phyloP scores from a whole-genome alignment of 2,113 vertebrate species.

The Brachyhypopomus occidentalis region DNA sequence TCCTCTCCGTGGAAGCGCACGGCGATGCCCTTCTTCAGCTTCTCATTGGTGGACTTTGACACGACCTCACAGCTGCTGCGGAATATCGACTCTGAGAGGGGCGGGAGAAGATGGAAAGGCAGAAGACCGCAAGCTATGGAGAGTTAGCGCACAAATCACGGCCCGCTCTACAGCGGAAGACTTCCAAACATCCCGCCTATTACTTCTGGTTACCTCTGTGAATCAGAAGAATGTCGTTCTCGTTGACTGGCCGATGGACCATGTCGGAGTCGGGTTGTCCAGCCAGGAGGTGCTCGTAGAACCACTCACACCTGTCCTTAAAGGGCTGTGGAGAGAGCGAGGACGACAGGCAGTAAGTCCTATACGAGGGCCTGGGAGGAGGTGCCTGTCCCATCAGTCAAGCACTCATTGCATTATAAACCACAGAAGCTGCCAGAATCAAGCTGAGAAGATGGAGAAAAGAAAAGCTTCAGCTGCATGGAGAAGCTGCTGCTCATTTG shows the following conservation, averaged over 20 bases:
- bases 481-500: constrained; percentile 58
- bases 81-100: constrained; percentile 90
- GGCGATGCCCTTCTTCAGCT: constrained; percentile 96
- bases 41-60: constrained; percentile 93
- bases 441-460: constrained; percentile 27
- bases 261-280: constrained; percentile 93
- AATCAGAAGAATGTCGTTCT: constrained; percentile 94
- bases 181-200: neutral
- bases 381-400: constrained; percentile 46
- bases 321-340: constrained; percentile 81
- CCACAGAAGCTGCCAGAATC: constrained; percentile 9
- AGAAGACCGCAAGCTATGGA: constrained; percentile 8
- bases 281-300: constrained; percentile 93
- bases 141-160: neutral
- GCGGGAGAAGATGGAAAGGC: neutral
- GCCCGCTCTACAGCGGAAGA: neutral
- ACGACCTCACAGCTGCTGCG: constrained; percentile 99
- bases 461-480: constrained; percentile 42
- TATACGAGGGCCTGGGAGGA: constrained; percentile 17
- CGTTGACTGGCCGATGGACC: constrained; percentile 96
- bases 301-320: constrained; percentile 98
- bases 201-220: constrained; percentile 87
- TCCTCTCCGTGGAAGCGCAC: constrained; percentile 98
- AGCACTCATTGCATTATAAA: constrained; percentile 32
- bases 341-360: constrained; percentile 13